These are phyloP conservation scores for Pithys albifrons DNA, from an alignment of 2,113 vertebrate genomes.

Conservation along the genomic window DNA sequence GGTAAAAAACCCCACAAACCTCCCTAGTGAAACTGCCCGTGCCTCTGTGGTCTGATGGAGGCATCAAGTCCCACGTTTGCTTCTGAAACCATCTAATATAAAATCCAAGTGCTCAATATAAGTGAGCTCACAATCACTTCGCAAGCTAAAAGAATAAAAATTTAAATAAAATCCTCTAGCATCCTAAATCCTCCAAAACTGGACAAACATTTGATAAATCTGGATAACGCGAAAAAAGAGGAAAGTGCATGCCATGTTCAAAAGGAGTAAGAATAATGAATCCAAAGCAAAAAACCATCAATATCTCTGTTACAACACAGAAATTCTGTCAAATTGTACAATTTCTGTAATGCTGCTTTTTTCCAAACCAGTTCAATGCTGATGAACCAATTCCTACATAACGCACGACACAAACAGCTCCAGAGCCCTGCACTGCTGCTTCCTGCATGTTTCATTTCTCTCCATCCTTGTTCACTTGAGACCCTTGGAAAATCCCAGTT, in stretches of 20 bases:
- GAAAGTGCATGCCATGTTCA: background rate
- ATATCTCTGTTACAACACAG: background rate
- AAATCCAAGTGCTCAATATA: background rate
- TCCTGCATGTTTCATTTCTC: background rate
- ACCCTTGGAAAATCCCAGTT: background rate
- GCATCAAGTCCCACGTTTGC: background rate
- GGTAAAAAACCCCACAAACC: background rate
- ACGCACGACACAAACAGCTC: background rate
- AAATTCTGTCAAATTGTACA: background rate
- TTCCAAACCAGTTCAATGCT: background rate
- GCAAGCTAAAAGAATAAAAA: background rate
- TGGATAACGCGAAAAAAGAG: background rate
- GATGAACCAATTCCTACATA: background rate
- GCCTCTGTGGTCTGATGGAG: fast-evolving
- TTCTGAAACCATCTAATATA: background rate
- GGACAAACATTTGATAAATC: background rate
- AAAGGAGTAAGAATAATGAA: background rate
- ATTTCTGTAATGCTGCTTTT: background rate
- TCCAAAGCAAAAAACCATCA: background rate
- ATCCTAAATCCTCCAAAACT: background rate
- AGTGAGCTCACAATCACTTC: background rate
- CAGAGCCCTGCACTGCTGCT: background rate
- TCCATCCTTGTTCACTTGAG: background rate
- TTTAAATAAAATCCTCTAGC: background rate
- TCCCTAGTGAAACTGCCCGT: background rate